Conservation (phyloP, 2,797 vertebrate genomes). For the Enteromius viviparus region DNA sequence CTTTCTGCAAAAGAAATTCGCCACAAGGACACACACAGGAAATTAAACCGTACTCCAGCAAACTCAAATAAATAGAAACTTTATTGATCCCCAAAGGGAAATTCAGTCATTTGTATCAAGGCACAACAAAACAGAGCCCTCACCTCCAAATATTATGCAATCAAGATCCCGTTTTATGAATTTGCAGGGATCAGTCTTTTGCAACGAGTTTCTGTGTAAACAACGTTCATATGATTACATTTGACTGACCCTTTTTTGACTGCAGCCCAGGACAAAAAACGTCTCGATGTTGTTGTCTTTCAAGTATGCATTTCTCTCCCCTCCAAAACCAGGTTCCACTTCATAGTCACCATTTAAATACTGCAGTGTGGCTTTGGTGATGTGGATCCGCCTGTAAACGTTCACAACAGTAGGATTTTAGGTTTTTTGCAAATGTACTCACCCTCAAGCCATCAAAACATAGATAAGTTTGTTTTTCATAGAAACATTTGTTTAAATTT, state of each 20-base stretch:
- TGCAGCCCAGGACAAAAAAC: conserved; percentile 84
- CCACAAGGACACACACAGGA: conserved; percentile 42
- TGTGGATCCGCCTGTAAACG: conserved; percentile 88
- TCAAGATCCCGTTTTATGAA: neutral
- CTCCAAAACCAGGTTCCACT: conserved; percentile 84
- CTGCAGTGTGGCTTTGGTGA: conserved; percentile 88
- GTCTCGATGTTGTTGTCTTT: conserved; percentile 85
- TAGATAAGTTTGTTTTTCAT: neutral
- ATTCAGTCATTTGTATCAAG: conserved; percentile 6
- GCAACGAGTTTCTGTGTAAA: neutral
- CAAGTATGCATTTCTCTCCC: conserved; percentile 81
- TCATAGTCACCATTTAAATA: conserved; percentile 94
- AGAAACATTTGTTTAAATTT: neutral
- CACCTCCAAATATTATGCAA: conserved; percentile 6
- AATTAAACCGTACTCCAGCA: neutral
- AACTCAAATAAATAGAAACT: conserved; percentile 32
- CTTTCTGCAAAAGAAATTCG: conserved; percentile 80
- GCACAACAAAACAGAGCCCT: neutral
- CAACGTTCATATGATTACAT: neutral
- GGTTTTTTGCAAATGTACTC: neutral
- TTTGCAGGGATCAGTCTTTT: neutral
- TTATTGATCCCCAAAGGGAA: conserved; percentile 25
- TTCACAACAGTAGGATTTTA: neutral
- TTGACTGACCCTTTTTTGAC: conserved; percentile 81
- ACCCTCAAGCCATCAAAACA: neutral